A percentile compares a stretch with the other conserved stretches of the same genome.
These are phyloP conservation scores for Passer montanus DNA, from an alignment of 2,113 vertebrate genomes.

Conservation along the genomic window DNA sequence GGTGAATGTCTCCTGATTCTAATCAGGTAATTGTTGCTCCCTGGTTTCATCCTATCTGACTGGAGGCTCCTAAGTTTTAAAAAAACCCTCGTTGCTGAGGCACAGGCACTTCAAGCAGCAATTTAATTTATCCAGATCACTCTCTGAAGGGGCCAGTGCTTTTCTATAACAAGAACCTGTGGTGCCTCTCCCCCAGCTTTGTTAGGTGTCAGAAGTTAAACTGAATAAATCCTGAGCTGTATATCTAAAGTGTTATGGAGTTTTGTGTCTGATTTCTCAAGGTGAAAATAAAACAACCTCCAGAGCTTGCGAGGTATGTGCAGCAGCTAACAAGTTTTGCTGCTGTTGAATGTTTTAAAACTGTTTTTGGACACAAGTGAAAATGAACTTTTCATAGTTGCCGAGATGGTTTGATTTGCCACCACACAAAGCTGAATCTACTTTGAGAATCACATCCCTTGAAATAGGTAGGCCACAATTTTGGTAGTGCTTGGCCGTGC, in stretches of 20 bases:
- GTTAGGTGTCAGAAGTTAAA: background rate
- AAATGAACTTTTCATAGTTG: background rate
- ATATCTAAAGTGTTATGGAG: background rate
- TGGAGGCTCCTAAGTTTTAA: background rate
- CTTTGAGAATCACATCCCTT: background rate
- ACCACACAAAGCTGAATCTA: background rate
- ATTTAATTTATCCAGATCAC: background rate
- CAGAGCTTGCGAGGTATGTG: background rate
- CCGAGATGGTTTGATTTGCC: background rate
- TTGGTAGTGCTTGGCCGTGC: background rate
- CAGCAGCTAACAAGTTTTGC: background rate
- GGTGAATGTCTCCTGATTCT: constrained; percentile 3
- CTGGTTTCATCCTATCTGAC: background rate
- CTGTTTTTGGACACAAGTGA: background rate
- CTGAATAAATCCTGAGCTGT: background rate
- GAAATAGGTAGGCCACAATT: background rate
- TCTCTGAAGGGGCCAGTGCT: background rate
- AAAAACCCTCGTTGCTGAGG: background rate
- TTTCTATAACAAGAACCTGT: background rate
- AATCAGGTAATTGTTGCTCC: background rate
- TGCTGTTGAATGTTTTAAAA: background rate
- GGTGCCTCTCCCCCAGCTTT: background rate
- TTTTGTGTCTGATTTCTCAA: background rate
- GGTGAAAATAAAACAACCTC: background rate
- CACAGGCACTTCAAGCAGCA: background rate